Percentiles rank a stretch among this genome's conserved stretches.
phyloP scores from a whole-genome alignment of 2,888 invertebrate species.

The Prostheceraeus crozeri region DNA sequence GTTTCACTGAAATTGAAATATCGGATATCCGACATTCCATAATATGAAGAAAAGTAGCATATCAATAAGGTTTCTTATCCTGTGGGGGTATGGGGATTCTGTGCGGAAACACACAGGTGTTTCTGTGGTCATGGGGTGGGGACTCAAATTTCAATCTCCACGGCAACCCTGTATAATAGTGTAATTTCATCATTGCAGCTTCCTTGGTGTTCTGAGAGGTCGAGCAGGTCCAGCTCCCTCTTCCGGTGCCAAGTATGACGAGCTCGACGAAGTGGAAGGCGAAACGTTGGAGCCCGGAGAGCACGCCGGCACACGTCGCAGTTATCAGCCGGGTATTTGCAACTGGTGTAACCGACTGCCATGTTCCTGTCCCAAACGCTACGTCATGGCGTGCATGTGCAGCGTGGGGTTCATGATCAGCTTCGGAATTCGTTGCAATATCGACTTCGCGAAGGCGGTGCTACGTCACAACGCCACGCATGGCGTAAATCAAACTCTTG shows the following conservation, averaged over 20 bases:
- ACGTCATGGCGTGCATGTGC: conserved; percentile 37
- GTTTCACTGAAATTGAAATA: too few relatives aligned
- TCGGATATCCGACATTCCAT: too few relatives aligned
- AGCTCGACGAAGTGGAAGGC: conserved; percentile 28
- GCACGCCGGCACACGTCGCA: neutral
- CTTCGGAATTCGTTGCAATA: conserved; percentile 38
- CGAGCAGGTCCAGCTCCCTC: conserved; percentile 5
- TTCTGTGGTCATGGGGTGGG: too few relatives aligned
- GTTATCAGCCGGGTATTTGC: conserved; percentile 8
- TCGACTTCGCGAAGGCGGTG: conserved; percentile 29
- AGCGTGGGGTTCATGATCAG: conserved; percentile 37
- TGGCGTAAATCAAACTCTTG: too few relatives aligned
- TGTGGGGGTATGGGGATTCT: too few relatives aligned
- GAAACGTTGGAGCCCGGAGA: neutral
- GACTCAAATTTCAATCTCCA: too few relatives aligned
- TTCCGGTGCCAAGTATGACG: conserved; percentile 30
- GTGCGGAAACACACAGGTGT: too few relatives aligned
- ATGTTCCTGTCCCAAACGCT: conserved; percentile 33
- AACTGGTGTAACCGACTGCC: conserved; percentile 20
- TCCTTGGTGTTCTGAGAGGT: too few relatives aligned
- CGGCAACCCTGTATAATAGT: too few relatives aligned
- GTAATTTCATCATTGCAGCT: too few relatives aligned
- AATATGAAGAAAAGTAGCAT: too few relatives aligned
- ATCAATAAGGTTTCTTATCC: too few relatives aligned
- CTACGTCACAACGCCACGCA: conserved; percentile 5